Conservation (phyloP, 2,888 invertebrate species). For the Trachelus tabidus region DNA sequence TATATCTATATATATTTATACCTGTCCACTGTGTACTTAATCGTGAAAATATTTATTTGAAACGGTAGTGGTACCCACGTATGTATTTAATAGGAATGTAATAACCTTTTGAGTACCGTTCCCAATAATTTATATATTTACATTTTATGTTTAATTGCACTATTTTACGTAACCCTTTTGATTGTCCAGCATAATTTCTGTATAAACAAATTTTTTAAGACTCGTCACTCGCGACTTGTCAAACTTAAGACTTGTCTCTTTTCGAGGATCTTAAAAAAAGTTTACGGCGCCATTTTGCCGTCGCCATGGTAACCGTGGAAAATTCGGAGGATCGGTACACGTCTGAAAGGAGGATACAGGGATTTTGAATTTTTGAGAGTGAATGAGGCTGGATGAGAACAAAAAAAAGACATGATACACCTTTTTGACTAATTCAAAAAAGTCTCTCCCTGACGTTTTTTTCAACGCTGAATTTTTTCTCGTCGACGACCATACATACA, state of each 20-base stretch:
- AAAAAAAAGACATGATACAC: neutral
- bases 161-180: neutral
- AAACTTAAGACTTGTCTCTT: neutral
- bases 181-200: neutral
- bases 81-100: slow-evolving; percentile 34
- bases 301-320: neutral
- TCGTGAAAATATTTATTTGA: slow-evolving; percentile 1
- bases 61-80: slow-evolving; percentile 15
- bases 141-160: neutral
- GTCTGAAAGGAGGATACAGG: neutral
- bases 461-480: neutral
- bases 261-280: neutral
- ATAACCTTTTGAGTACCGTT: neutral
- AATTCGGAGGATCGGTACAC: neutral
- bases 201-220: neutral
- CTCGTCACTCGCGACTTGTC: neutral
- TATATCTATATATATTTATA: slow-evolving; percentile 24
- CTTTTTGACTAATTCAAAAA: neutral
- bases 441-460: neutral
- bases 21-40: slow-evolving; percentile 3
- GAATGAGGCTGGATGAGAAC: slow-evolving; percentile 1
- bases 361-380: slow-evolving; percentile 4
- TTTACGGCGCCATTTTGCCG: neutral
- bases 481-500: neutral
- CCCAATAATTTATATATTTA: neutral